phyloP scores from a whole-genome alignment of 2,113 vertebrate genomes.

The Cryptotis parvus region DNA sequence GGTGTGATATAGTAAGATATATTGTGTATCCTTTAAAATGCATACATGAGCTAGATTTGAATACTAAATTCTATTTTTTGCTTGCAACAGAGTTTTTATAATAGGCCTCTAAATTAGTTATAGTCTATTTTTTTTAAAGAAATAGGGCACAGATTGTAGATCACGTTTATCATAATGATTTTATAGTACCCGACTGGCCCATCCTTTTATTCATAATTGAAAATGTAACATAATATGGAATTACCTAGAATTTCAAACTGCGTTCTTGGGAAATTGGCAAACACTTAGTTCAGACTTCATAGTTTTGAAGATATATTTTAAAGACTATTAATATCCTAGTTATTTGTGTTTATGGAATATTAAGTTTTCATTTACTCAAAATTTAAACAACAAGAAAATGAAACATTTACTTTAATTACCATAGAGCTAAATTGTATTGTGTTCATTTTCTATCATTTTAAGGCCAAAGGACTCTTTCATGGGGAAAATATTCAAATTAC shows the following conservation, averaged over 20 bases:
- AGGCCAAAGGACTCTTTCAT: slow-evolving; percentile 63
- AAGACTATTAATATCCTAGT: slow-evolving; percentile 63
- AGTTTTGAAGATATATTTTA: slow-evolving; percentile 31
- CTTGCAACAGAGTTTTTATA: slow-evolving; percentile 27
- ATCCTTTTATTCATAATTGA: slow-evolving; percentile 71
- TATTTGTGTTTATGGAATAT: slow-evolving; percentile 63
- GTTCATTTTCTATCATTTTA: slow-evolving; percentile 72
- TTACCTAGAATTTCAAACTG: slow-evolving; percentile 58
- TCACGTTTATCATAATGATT: slow-evolving; percentile 48
- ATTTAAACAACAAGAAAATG: slow-evolving; percentile 71
- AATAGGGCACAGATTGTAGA: slow-evolving; percentile 41
- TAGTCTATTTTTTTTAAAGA: neutral
- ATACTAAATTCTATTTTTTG: slow-evolving; percentile 42
- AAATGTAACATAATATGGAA: slow-evolving; percentile 53
- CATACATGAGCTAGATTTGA: neutral
- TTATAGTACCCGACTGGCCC: neutral
- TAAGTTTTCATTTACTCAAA: slow-evolving; percentile 81
- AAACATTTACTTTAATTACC: slow-evolving; percentile 81
- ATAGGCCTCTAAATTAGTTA: neutral
- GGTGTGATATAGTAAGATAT: neutral
- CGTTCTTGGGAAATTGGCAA: slow-evolving; percentile 57
- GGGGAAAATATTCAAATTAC: slow-evolving; percentile 69
- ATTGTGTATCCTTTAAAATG: neutral
- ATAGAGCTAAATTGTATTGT: slow-evolving; percentile 71
- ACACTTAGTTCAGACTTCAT: neutral